phyloP scores from a whole-genome alignment of 2,113 vertebrate genomes.

The Peromyscus polionotus region DNA sequence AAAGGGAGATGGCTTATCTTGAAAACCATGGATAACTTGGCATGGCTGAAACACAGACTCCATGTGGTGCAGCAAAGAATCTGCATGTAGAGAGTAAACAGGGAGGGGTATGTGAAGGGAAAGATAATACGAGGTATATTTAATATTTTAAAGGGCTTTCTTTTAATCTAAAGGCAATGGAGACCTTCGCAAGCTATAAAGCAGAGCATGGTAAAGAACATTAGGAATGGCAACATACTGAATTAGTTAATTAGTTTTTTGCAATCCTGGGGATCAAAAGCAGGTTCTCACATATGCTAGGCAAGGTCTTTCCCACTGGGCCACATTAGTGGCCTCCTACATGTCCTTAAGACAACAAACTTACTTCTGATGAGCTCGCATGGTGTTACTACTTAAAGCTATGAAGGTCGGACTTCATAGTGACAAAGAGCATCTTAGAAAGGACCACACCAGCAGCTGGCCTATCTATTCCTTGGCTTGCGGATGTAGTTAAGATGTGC shows the following conservation, averaged over 20 bases:
- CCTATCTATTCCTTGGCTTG: not conserved
- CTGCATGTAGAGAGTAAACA: not conserved
- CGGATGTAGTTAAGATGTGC: not conserved
- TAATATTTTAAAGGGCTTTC: not conserved
- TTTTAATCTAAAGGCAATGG: not conserved
- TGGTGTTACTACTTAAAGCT: not conserved
- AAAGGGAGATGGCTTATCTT: not conserved
- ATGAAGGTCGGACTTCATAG: not conserved
- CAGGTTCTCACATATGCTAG: not conserved
- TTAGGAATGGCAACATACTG: not conserved
- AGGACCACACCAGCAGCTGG: not conserved
- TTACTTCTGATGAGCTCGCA: not conserved
- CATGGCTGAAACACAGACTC: not conserved
- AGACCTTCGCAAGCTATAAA: not conserved
- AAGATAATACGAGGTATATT: not conserved
- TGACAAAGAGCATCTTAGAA: not conserved
- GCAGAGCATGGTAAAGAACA: not conserved
- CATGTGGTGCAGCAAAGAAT: not conserved
- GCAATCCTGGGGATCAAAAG: not conserved
- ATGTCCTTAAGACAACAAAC: not conserved
- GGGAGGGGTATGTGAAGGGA: not conserved
- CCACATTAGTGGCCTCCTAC: not conserved
- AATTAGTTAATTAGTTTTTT: slow-evolving; percentile 1
- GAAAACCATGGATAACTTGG: not conserved
- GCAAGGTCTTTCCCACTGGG: not conserved